Conservation (phyloP, 2,888 invertebrate species). For the Agonum fuliginosum region DNA sequence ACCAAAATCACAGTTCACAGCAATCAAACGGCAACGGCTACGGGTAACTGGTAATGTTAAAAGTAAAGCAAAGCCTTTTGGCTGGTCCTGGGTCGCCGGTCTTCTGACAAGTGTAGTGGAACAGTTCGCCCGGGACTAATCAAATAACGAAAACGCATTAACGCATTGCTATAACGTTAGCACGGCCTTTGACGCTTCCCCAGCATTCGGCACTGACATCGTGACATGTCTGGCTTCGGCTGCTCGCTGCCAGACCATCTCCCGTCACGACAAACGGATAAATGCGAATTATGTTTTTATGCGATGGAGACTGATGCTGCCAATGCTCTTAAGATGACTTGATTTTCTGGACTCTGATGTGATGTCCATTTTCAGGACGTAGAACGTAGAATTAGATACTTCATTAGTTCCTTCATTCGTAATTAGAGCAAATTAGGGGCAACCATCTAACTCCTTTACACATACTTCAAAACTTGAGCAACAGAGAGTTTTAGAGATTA, state of each 20-base stretch:
- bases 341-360: neutral
- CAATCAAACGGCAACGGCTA: slow-evolving; percentile 30
- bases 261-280: slow-evolving; percentile 42
- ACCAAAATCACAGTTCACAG: slow-evolving; percentile 30
- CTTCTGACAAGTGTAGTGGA: slow-evolving; percentile 60
- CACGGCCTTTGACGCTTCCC: slow-evolving; percentile 26
- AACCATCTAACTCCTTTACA: too few species aligned
- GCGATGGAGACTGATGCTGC: neutral
- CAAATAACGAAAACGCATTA: slow-evolving; percentile 65
- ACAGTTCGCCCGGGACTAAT: slow-evolving; percentile 61
- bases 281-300: slow-evolving; percentile 51
- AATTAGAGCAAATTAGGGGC: too few species aligned
- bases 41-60: too few species aligned
- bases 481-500: too few species aligned
- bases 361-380: neutral
- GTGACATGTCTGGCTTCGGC: slow-evolving; percentile 3
- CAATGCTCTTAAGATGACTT: neutral
- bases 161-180: slow-evolving; percentile 59
- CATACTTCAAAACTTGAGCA: too few species aligned
- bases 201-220: slow-evolving; percentile 25
- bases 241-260: neutral
- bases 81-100: slow-evolving; percentile 40
- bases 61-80: slow-evolving; percentile 37
- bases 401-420: too few species aligned
- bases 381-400: too few species aligned